Percentiles rank a stretch among this genome's conserved stretches.
Evolutionary conservation across 2,113 vertebrate species (phyloP).

Genomic region (Spheniscus mendiculus): DNA sequence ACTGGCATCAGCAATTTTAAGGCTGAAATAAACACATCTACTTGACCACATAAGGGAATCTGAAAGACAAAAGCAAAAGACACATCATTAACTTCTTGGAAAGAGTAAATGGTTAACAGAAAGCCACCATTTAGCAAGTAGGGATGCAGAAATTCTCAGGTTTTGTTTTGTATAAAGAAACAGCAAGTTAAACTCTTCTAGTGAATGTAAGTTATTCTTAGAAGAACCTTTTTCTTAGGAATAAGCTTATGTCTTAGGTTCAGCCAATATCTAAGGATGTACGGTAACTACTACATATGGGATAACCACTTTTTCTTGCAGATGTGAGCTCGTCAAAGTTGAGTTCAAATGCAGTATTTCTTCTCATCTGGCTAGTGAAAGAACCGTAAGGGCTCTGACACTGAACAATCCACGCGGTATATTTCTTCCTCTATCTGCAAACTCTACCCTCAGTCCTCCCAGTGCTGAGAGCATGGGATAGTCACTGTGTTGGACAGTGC

Average conservation of each 20-base stretch:
- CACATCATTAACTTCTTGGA: neutral
- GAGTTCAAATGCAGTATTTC: neutral
- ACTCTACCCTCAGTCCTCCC: neutral
- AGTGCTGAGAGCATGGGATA: neutral
- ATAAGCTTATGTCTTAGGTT: neutral
- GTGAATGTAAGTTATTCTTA: neutral
- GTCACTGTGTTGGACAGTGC: neutral
- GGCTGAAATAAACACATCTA: neutral
- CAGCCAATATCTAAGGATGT: neutral
- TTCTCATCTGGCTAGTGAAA: neutral
- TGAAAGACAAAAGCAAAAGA: constrained; percentile 46
- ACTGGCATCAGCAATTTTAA: neutral
- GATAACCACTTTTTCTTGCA: neutral
- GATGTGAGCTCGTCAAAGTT: neutral
- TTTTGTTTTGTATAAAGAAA: neutral
- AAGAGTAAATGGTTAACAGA: neutral
- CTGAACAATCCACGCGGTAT: fast-evolving
- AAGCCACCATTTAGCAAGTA: neutral
- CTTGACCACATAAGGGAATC: constrained; percentile 15
- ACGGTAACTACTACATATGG: neutral
- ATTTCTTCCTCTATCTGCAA: neutral
- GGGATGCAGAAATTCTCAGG: neutral
- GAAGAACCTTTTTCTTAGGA: neutral
- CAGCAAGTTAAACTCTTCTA: neutral
- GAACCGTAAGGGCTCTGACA: neutral